Percentiles rank a stretch among this genome's conserved stretches.
phyloP scores from a whole-genome alignment of 2,888 invertebrate species.

The Andrena minutula region DNA sequence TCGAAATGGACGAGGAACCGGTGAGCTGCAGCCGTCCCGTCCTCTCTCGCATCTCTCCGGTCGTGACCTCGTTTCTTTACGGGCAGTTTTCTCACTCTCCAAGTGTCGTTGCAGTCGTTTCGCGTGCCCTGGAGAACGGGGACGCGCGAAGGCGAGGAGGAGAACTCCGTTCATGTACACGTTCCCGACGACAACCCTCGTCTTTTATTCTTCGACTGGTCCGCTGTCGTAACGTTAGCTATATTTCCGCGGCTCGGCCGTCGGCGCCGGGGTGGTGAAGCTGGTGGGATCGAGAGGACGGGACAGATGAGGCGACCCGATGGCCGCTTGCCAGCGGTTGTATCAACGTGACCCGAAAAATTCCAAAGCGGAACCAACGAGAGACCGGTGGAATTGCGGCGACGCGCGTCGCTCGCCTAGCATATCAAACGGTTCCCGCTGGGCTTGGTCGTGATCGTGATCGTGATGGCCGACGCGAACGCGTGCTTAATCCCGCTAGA shows the following conservation, averaged over 20 bases:
- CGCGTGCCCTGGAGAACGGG: not conserved
- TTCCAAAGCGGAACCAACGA: constrained; percentile 63
- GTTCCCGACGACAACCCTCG: not conserved
- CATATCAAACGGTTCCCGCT: constrained; percentile 50
- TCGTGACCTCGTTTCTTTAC: constrained; percentile 42
- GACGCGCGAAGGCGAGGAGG: constrained; percentile 11
- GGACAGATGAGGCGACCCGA: constrained; percentile 43
- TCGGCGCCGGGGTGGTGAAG: not conserved
- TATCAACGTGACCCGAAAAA: constrained; percentile 78
- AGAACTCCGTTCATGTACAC: constrained; percentile 14
- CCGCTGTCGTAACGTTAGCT: not conserved
- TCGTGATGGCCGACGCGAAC: not conserved
- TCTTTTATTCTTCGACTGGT: not conserved
- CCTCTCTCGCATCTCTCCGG: not conserved
- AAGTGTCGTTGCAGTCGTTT: constrained; percentile 21
- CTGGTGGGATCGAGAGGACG: not conserved
- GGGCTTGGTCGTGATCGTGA: constrained; percentile 8
- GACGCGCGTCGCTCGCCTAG: constrained; percentile 44
- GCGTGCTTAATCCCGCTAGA: not conserved
- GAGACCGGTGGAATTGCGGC: constrained; percentile 39
- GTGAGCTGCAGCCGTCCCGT: not conserved
- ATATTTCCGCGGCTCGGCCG: constrained; percentile 15
- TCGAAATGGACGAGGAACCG: not conserved
- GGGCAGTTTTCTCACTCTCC: constrained; percentile 33
- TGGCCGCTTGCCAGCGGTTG: constrained; percentile 74